Percentiles rank a stretch among this genome's conserved stretches.
Conservation (phyloP, 2,113 vertebrate species). For the Microcebus jonahi region DNA sequence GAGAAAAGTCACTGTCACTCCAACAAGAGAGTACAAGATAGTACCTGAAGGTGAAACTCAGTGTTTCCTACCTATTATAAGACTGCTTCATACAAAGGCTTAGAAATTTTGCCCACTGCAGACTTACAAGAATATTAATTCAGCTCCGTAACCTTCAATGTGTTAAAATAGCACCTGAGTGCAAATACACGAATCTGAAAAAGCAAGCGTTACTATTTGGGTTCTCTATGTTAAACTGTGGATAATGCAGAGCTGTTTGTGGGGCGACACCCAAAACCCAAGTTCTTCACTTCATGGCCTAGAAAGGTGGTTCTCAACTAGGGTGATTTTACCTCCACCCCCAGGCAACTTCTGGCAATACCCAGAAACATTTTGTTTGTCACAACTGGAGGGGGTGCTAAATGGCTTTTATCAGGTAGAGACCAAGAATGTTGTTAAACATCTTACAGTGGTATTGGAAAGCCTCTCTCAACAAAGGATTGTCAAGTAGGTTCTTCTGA, state of each 20-base stretch:
- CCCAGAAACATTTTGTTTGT: not conserved
- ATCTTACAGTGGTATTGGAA: rapidly evolving
- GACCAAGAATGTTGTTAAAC: not conserved
- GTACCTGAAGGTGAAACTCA: not conserved
- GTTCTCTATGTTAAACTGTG: not conserved
- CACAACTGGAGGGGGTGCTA: rapidly evolving
- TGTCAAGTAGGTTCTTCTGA: not conserved
- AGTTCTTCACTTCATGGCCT: not conserved
- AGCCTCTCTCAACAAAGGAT: not conserved
- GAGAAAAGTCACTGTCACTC: not conserved
- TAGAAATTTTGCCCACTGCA: not conserved
- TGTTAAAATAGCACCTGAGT: not conserved
- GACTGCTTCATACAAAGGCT: too few species aligned
- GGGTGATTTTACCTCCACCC: not conserved
- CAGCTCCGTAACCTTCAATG: not conserved
- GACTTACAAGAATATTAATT: not conserved
- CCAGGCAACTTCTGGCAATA: not conserved
- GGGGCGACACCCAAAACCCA: not conserved
- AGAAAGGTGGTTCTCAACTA: not conserved
- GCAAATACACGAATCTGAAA: not conserved
- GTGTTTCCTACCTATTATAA: not conserved
- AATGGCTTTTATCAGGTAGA: too few species aligned
- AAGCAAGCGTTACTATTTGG: not conserved
- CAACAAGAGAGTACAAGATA: not conserved
- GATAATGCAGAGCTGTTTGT: rapidly evolving